Base-by-base conservation (phyloP, 1,140 invertebrate species). In the Drosophila triauraria region DNA sequence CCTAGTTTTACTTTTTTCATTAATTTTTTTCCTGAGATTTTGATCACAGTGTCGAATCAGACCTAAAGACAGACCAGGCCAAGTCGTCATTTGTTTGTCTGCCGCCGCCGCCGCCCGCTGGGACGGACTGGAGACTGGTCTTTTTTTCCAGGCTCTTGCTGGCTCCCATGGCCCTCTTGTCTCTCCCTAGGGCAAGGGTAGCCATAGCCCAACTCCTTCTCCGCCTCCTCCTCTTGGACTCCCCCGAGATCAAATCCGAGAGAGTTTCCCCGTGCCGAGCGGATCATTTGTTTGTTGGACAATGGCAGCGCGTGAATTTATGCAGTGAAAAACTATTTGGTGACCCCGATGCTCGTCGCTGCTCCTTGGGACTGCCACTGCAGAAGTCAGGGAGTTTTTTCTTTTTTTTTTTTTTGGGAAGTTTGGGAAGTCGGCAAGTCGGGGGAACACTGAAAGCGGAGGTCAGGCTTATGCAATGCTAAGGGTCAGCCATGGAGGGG, bases 241-340 rank as follows among this genome's bases (percentile, higher is more conserved):
- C 27, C 20, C 62, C 10, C 27, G 25, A 44, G 53, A 56, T 56
- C 53, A 40, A 56, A 56, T 56, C 35, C 53, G 4, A 56, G 53
- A 56, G 53, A 56, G 53, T 40, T 25, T 44, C 15, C 57, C 40
- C 62, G 23, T 68, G 61, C 62, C 23, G 54, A 68, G 46, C 58
- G 72, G 74, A 88, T 88, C 84, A 88, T 88, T 88, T 88, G 84
- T 84, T 84, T 71, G 84, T 90, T 71, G 84, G 84, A 88, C 84
- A 91, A 91, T 86, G 82, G 86, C 82, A 80, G 82, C 86, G 86
- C 86, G 86, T 91, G 86, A 91, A 91, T 91, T 91, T 91, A 91
- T 91, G 87, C 86, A 86, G 87, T 90, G 75, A 69, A 80, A 81
- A 90, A 51, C 71, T 74, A 75, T 78, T 78, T 78, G 75, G 75